Evolutionary conservation across 2,797 vertebrate species (phyloP).

Genomic region (Buphagus erythrorhynchus): DNA sequence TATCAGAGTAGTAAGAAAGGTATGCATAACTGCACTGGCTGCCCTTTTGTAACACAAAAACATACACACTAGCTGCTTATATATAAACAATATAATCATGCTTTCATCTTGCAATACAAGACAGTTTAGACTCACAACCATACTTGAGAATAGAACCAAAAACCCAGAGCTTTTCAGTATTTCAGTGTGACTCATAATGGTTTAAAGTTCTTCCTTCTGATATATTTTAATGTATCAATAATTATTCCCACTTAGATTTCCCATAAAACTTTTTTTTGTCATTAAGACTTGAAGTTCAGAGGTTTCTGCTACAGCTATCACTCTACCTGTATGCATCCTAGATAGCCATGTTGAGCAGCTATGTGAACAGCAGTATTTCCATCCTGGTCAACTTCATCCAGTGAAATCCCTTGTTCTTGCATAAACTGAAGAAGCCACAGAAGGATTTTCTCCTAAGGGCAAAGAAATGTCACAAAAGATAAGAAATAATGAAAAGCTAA

Average conservation of each 20-base stretch:
- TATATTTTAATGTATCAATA: background rate
- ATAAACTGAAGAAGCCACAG: constrained; percentile 98
- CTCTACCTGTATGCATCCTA: constrained; percentile 93
- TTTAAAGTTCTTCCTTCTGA: background rate
- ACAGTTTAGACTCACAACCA: background rate
- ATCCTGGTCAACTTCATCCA: constrained; percentile 94
- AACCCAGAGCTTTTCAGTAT: fast-evolving
- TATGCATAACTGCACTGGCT: background rate
- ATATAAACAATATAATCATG: background rate
- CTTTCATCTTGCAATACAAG: background rate
- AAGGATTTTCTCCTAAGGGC: constrained; percentile 90
- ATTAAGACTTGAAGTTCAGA: background rate
- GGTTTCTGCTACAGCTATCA: background rate
- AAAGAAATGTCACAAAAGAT: background rate
- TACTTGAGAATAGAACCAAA: background rate
- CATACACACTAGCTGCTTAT: background rate
- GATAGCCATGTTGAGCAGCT: constrained; percentile 92
- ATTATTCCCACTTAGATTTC: background rate
- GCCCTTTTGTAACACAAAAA: background rate
- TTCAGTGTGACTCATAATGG: background rate
- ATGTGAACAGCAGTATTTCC: constrained; percentile 94
- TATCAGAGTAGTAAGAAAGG: background rate
- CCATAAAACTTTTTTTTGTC: background rate
- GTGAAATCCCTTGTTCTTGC: constrained; percentile 97
- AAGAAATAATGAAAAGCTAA: background rate